Conservation (phyloP, 1,140 invertebrate species). For the Megalopta genalis region DNA sequence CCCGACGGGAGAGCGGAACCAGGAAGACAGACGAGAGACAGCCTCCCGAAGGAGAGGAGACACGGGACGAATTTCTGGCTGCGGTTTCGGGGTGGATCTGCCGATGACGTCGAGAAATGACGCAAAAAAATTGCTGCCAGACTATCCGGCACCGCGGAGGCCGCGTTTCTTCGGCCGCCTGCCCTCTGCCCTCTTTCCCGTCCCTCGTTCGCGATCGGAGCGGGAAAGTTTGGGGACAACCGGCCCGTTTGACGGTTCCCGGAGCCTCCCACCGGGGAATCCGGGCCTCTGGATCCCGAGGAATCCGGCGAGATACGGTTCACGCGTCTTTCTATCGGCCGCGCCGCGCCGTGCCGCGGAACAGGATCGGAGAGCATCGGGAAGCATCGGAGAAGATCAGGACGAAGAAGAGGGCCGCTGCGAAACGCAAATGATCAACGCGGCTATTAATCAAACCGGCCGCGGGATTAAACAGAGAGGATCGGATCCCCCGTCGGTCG, state of each 20-base stretch:
- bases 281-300: background rate
- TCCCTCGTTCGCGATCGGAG: background rate
- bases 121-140: conserved; percentile 76
- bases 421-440: conserved; percentile 30
- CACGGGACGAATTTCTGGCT: conserved; percentile 70
- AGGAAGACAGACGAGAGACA: conserved; percentile 61
- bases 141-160: conserved; percentile 69
- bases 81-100: conserved; percentile 71
- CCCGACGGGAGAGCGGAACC: conserved; percentile 62
- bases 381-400: background rate
- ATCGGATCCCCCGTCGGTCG: conserved; percentile 2
- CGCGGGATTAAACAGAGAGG: conserved; percentile 27
- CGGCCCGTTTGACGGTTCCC: background rate
- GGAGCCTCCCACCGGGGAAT: background rate
- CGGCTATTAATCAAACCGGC: background rate
- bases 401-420: background rate
- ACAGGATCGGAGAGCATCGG: background rate
- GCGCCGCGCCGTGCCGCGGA: no score
- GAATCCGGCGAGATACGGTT: background rate
- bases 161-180: conserved; percentile 2
- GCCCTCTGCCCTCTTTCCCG: conserved; percentile 41
- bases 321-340: no score
- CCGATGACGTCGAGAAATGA: conserved; percentile 79
- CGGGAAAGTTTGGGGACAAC: background rate
- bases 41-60: conserved; percentile 59